Base-by-base conservation (phyloP, 2,888 invertebrate species). In the Lamellibrachia columna region DNA sequence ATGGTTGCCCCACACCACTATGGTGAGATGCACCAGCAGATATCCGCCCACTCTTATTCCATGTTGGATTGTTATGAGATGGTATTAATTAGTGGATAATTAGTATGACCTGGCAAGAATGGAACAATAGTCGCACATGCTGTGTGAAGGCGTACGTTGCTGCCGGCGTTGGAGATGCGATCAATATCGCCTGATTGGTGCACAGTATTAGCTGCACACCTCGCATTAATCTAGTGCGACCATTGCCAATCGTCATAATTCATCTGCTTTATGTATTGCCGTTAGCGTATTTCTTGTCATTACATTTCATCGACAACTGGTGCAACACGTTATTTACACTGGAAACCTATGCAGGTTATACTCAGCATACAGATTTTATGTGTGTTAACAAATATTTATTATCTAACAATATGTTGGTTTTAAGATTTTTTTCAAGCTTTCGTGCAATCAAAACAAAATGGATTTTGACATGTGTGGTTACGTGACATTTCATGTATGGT, bases 11-110 rank as follows among this genome's bases (percentile, higher is more conserved):
- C 2, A n/a, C 75, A 75, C 75, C 22, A 0, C 75, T n/a, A 75
- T 75, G 15, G n/a, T n/a, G 22, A 75, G 75, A 75, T 75, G 75
- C 75, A 75, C 75, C 22, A n/a, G 75, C 75, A 75, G 75, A 75
- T 11, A 75, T 75, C 75, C 75, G 75, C 22, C n/a, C 75, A 75
- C 75, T 75, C 75, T 75, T 75, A 75, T 22, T 75, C 75, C 22
- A 75, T n/a, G 22, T 15, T 75, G 75, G 75, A 75, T 75, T 75
- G 75, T 75, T 75, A 75, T 75, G 75, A 75, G 75, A 75, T 75
- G 75, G 75, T 75, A 75, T 75, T 75, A 75, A 75, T 75, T 75
- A 75, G 75, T 75, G 75, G 75, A 75, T 75, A 75, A 75, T 75
- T 75, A 75, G 75, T 75, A 75, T 75, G 75, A 75, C 75, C 75